Base-by-base conservation (phyloP, 2,113 vertebrate genomes). In the Vidua macroura region DNA sequence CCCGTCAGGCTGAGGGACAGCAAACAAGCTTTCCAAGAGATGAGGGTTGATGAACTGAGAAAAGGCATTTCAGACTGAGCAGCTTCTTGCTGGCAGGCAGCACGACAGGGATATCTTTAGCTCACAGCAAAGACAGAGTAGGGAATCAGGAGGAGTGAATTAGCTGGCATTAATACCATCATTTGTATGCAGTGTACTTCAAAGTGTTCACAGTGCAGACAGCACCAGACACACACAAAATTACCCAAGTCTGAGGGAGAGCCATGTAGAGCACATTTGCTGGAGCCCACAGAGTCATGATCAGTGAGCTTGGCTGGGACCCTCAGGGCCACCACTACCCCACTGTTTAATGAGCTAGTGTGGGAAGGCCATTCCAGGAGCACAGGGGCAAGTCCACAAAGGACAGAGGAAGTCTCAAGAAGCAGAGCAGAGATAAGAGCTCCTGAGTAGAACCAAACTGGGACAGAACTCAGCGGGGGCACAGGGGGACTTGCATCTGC, bases 111-210 rank as follows among this genome's bases (percentile, higher is more conserved):
- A 14, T 88, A 88, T 92, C 94, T 92, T 88, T 62, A 94, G 83
- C 52, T 84, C 64, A 67, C 7, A 30, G 74, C 80, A 73, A 72
- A 81, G 86, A 79, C 70, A 90, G 56, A 69, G 66, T 1, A 87
- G 58, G 58, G 81, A 87, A 91, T 31, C 4, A 4, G n/a, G 41
- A 86, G 15, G 59, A 85, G 70, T 66, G 75, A 85, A 85, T 86
- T 84, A 95, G 69, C 44, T 35, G 28, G 70, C 59, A 31, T 62
- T 95, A 92, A 92, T 82, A 28, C 51, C 4, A 12, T 58, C 77
- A 23, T 95, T 95, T 89, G 86, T 78, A 95, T 93, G 82, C 94
- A 85, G 43, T 2, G 2, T 74, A 46, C 70, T 93, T 84, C 91
- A 75, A 86, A 86, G 76, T 0, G 0, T 58, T 93, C 3, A 3